Percentiles rank a stretch among this genome's conserved stretches.
Conservation (phyloP, 2,797 vertebrate genomes). For the Hyperoplus lanceolatus region DNA sequence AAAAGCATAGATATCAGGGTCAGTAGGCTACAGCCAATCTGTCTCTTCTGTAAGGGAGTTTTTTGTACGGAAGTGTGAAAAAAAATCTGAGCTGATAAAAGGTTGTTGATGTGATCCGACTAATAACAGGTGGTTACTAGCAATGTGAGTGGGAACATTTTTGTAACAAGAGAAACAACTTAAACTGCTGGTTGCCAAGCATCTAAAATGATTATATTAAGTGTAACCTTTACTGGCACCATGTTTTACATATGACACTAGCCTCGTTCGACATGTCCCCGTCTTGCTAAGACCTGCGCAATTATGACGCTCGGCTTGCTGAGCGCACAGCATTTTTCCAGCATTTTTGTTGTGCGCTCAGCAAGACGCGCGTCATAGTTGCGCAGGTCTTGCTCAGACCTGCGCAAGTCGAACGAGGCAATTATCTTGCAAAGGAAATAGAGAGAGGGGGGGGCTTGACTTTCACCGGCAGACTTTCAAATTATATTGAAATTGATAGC, state of each 20-base stretch:
- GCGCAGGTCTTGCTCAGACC: too few relatives aligned
- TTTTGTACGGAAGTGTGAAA: neutral
- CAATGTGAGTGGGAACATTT: slow-evolving; percentile 5
- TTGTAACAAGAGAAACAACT: slow-evolving; percentile 15
- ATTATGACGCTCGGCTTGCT: too few relatives aligned
- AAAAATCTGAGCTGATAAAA: slow-evolving; percentile 32
- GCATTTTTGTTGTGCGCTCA: too few relatives aligned
- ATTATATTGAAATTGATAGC: slow-evolving; percentile 4
- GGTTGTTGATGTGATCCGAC: slow-evolving; percentile 36
- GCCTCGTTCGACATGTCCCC: too few relatives aligned
- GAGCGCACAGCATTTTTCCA: too few relatives aligned
- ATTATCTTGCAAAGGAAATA: slow-evolving; percentile 7
- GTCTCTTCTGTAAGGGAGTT: neutral
- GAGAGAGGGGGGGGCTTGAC: neutral
- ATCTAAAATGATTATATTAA: slow-evolving; percentile 38
- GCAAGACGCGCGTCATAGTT: too few relatives aligned
- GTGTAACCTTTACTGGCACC: slow-evolving; percentile 10
- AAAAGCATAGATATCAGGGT: neutral
- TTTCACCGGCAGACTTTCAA: slow-evolving; percentile 1
- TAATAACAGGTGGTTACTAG: slow-evolving; percentile 17
- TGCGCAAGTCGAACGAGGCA: too few relatives aligned
- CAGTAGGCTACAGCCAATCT: neutral
- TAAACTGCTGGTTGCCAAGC: slow-evolving; percentile 25
- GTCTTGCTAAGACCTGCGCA: too few relatives aligned
- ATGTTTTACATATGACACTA: slow-evolving; percentile 8